Conservation (phyloP, 2,113 vertebrate genomes). For the Alexandromys fortis region DNA sequence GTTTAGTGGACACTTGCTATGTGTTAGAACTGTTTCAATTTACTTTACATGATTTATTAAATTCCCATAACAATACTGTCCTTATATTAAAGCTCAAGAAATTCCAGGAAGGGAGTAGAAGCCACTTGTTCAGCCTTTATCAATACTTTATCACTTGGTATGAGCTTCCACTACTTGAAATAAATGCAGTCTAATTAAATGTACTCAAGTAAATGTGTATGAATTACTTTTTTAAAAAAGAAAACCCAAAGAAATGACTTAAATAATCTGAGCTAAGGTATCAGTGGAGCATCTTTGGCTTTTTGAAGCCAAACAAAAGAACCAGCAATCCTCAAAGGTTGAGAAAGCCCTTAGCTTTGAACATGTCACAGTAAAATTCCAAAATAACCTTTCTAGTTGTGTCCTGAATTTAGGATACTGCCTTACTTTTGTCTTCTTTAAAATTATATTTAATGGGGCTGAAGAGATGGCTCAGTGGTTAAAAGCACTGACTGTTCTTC, state of each 20-base stretch:
- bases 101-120: background rate
- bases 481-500: too few relatives aligned
- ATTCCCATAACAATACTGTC: conserved; percentile 42
- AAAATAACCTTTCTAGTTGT: conserved; percentile 2
- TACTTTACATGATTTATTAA: conserved; percentile 38
- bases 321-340: conserved; percentile 9
- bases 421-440: conserved; percentile 47
- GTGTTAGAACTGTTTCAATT: background rate
- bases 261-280: conserved; percentile 29
- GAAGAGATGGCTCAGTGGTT: too few relatives aligned
- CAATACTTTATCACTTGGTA: conserved; percentile 45
- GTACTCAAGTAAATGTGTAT: conserved; percentile 44
- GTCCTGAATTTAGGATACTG: conserved; percentile 43
- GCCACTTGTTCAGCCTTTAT: conserved; percentile 41
- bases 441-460: conserved; percentile 14
- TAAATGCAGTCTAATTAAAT: conserved; percentile 35
- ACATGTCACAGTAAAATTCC: conserved; percentile 10
- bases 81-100: conserved; percentile 44
- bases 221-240: background rate
- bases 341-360: conserved; percentile 20
- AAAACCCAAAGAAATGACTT: conserved; percentile 35
- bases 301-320: conserved; percentile 20
- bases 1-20: conserved; percentile 19
- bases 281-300: background rate
- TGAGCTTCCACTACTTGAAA: conserved; percentile 39